phyloP scores from a whole-genome alignment of 2,888 invertebrate species.

The Catonia carolina region DNA sequence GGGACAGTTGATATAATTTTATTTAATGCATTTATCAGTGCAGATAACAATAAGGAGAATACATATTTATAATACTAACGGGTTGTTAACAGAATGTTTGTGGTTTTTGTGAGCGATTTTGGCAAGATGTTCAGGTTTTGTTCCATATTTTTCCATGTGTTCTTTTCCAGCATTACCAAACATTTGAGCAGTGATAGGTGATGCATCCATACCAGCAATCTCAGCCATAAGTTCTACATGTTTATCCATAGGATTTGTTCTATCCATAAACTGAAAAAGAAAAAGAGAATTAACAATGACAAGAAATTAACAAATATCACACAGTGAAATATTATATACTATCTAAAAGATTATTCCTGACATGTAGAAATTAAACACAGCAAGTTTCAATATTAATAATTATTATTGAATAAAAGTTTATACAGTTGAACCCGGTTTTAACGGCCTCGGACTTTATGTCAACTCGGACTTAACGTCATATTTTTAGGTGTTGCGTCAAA shows the following conservation, averaged over 20 bases:
- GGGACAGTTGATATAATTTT: too few species aligned
- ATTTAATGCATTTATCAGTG: too few species aligned
- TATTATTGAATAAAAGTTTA: too few species aligned
- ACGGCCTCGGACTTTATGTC: too few species aligned
- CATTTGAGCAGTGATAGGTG: conserved; percentile 89
- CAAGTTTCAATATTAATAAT: too few species aligned
- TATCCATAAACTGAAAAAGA: conserved; percentile 57
- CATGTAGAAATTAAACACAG: neutral
- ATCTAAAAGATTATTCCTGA: too few species aligned
- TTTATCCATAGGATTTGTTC: conserved; percentile 83
- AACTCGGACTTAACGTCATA: too few species aligned
- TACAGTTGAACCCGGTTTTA: too few species aligned
- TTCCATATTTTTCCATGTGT: conserved; percentile 94
- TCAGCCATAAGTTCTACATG: conserved; percentile 83
- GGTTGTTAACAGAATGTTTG: conserved; percentile 92
- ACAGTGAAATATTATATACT: too few species aligned
- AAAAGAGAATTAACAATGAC: conserved; percentile 6
- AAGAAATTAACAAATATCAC: too few species aligned
- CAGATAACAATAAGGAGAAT: too few species aligned
- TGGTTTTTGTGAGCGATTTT: conserved; percentile 99
- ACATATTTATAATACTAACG: conserved; percentile 57
- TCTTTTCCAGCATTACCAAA: conserved; percentile 95
- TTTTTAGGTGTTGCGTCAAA: too few species aligned
- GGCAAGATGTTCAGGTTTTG: conserved; percentile 86
- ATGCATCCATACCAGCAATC: conserved; percentile 66